phyloP scores from a whole-genome alignment of 2,888 invertebrate species.

The Andrena hattorfiana region DNA sequence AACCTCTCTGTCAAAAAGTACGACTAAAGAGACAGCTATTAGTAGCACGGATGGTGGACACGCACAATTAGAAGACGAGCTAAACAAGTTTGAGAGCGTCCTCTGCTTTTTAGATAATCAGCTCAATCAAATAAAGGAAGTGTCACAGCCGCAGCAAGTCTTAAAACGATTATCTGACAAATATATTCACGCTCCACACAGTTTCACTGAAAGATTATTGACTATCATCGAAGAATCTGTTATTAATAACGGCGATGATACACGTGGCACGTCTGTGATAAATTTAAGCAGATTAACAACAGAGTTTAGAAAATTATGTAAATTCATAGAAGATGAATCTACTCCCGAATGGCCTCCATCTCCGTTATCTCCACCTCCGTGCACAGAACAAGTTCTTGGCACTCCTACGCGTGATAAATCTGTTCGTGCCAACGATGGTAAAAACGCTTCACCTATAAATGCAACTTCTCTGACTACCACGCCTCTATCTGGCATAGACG shows the following conservation, averaged over 20 bases:
- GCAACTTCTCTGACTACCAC: background rate
- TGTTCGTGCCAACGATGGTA: background rate
- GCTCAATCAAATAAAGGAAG: slow-evolving; percentile 45
- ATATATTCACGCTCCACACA: slow-evolving; percentile 73
- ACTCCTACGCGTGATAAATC: background rate
- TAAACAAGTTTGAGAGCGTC: slow-evolving; percentile 49
- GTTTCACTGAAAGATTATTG: slow-evolving; percentile 78
- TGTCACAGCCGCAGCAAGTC: slow-evolving; percentile 47
- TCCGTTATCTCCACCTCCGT: slow-evolving; percentile 26
- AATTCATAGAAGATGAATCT: slow-evolving; percentile 81
- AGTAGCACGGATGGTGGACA: background rate
- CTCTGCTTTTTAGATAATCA: slow-evolving; percentile 52
- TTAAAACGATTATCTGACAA: slow-evolving; percentile 74
- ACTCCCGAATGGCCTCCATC: slow-evolving; percentile 77
- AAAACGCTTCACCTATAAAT: slow-evolving; percentile 12
- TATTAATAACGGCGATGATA: slow-evolving; percentile 57
- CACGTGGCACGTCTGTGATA: slow-evolving; percentile 59
- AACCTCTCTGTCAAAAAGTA: background rate
- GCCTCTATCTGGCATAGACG: slow-evolving; percentile 8
- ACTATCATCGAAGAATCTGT: slow-evolving; percentile 80
- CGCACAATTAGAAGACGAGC: background rate
- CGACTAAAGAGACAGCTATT: background rate
- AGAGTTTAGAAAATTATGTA: slow-evolving; percentile 78
- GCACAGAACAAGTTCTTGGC: background rate
- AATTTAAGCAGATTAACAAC: slow-evolving; percentile 76